These are phyloP conservation scores for Cephus pulcher DNA, from an alignment of 2,888 invertebrate species.

Conservation along the genomic window DNA sequence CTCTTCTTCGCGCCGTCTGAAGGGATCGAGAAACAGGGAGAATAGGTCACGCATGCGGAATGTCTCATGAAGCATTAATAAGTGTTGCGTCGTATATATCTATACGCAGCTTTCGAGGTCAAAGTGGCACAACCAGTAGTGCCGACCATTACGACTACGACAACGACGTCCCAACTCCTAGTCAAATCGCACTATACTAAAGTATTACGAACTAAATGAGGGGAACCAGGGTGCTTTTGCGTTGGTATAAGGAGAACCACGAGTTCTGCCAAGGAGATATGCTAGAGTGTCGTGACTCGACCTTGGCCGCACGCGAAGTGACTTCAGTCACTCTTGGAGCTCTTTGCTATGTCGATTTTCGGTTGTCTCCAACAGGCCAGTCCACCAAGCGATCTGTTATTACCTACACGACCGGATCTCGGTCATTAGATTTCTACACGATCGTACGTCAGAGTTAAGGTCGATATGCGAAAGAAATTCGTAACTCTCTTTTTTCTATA, in stretches of 20 bases:
- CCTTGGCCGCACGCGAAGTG: conserved; percentile 63
- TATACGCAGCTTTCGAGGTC: background rate
- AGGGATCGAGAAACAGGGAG: background rate
- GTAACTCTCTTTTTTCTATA: background rate
- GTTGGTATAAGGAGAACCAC: background rate
- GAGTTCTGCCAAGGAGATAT: conserved; percentile 2
- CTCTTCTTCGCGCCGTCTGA: background rate
- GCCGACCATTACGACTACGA: background rate
- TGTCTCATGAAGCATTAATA: background rate
- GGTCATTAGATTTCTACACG: background rate
- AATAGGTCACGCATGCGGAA: background rate
- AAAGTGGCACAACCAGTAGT: background rate
- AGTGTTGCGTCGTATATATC: background rate
- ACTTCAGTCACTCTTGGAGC: conserved; percentile 42
- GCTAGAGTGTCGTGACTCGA: conserved; percentile 46
- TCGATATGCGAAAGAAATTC: background rate
- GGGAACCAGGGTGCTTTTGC: background rate
- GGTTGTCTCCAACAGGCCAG: conserved; percentile 15
- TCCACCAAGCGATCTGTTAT: conserved; percentile 27
- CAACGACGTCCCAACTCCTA: background rate
- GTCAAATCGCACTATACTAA: background rate
- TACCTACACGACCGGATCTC: conserved; percentile 23
- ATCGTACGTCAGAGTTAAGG: background rate
- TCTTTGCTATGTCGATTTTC: conserved; percentile 44
- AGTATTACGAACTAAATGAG: background rate